These are phyloP conservation scores for Proisotoma minuta DNA, from an alignment of 2,888 invertebrate genomes.

Conservation along the genomic window DNA sequence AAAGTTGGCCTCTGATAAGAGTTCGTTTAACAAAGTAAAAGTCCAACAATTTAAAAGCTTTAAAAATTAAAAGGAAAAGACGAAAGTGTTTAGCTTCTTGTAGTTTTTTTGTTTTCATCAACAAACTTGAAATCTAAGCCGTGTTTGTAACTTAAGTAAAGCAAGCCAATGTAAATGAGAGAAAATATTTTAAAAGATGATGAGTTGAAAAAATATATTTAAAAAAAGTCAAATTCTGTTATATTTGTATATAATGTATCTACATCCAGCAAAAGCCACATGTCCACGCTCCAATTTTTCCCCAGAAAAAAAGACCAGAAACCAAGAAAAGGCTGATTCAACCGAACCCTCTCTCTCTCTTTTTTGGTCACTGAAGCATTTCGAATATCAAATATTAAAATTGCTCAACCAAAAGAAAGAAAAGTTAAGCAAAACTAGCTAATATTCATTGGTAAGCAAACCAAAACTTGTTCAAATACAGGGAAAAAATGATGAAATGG, in stretches of 20 bases:
- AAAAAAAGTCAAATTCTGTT: background rate
- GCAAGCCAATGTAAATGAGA: background rate
- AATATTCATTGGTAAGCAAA: background rate
- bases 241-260: background rate
- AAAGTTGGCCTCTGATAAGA: too few relatives aligned
- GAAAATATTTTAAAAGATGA: background rate
- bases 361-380: background rate
- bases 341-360: too few relatives aligned
- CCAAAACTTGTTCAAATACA: background rate
- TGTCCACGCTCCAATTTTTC: background rate
- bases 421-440: background rate
- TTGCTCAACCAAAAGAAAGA: background rate
- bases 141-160: too few relatives aligned
- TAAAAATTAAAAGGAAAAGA: too few relatives aligned
- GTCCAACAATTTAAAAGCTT: too few relatives aligned
- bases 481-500: constrained; percentile 2
- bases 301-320: background rate
- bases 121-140: too few relatives aligned
- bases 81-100: too few relatives aligned
- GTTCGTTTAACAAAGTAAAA: too few relatives aligned
- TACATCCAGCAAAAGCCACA: background rate
- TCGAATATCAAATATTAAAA: background rate
- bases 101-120: too few relatives aligned
- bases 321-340: too few relatives aligned
- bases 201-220: background rate